Percentiles rank a stretch among this genome's conserved stretches.
These are phyloP conservation scores for Mallotus villosus DNA, from an alignment of 2,797 vertebrate species.

Conservation along the genomic window DNA sequence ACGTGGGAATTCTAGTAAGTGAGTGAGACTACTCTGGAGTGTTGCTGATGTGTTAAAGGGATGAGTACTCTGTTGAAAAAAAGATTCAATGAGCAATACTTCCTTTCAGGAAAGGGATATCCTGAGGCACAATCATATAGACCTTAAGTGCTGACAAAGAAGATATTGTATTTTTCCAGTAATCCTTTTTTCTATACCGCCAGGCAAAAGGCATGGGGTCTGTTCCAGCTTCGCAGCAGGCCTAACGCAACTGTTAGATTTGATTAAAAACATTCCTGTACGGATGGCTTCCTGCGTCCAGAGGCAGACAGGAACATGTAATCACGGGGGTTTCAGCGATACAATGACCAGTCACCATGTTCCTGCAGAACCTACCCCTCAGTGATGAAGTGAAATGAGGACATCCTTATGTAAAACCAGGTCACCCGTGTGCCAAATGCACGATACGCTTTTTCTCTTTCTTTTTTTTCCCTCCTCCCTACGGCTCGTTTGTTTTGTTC, in stretches of 20 bases:
- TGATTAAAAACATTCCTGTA: slow-evolving; percentile 56
- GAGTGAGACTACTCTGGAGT: slow-evolving; percentile 46
- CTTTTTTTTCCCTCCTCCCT: slow-evolving; percentile 35
- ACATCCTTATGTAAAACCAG: slow-evolving; percentile 49
- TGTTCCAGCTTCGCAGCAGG: slow-evolving; percentile 46
- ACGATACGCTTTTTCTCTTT: slow-evolving; percentile 24
- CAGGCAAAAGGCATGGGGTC: slow-evolving; percentile 68
- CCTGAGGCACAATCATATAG: slow-evolving; percentile 80
- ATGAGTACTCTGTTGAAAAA: slow-evolving; percentile 56
- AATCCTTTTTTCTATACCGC: slow-evolving; percentile 73
- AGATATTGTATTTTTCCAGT: slow-evolving; percentile 81
- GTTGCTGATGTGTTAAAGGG: slow-evolving; percentile 68
- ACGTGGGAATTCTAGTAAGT: slow-evolving; percentile 32
- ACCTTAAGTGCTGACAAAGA: slow-evolving; percentile 84
- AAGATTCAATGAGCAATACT: slow-evolving; percentile 69
- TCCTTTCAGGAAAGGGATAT: slow-evolving; percentile 82
- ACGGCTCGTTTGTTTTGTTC: slow-evolving; percentile 73
- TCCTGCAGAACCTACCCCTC: slow-evolving; percentile 12
- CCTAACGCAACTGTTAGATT: slow-evolving; percentile 54
- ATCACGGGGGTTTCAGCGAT: slow-evolving; percentile 33
- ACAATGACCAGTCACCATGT: slow-evolving; percentile 14
- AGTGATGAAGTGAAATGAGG: slow-evolving; percentile 42
- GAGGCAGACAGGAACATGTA: slow-evolving; percentile 14
- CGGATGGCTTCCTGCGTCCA: slow-evolving; percentile 56
- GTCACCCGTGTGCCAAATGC: slow-evolving; percentile 41